phyloP scores from a whole-genome alignment of 2,797 vertebrate genomes.

The Hoplostethus mediterraneus region DNA sequence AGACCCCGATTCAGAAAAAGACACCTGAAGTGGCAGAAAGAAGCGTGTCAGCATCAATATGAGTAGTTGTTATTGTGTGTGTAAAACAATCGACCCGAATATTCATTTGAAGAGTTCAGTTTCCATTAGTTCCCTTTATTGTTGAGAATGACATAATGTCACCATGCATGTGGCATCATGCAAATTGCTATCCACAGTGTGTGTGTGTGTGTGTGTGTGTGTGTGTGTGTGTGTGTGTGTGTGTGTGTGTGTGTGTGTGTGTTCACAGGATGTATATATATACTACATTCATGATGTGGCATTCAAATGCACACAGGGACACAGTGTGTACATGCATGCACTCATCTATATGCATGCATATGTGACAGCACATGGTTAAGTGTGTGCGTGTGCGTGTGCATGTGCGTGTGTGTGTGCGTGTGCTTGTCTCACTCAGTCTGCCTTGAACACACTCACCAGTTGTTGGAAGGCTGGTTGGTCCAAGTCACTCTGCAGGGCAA shows the following conservation, averaged over 20 bases:
- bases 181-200: no score
- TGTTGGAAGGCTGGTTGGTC: constrained; percentile 98
- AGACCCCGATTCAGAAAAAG: constrained; percentile 92
- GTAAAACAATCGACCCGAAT: no score
- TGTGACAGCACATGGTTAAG: no score
- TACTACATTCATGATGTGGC: no score
- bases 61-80: neutral
- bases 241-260: constrained; percentile 7
- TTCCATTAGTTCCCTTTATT: no score
- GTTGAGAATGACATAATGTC: no score
- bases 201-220: no score
- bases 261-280: neutral
- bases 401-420: constrained; percentile 11
- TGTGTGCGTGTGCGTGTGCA: no score
- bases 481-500: constrained; percentile 96
- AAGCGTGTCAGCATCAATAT: neutral
- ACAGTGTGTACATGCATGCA: neutral
- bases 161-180: no score
- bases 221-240: constrained; percentile 1
- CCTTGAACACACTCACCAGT: constrained; percentile 86
- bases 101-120: no score
- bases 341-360: neutral
- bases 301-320: no score
- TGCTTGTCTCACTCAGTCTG: constrained; percentile 11
- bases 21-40: constrained; percentile 80